phyloP scores from a whole-genome alignment of 2,113 vertebrate genomes.

The Lucifuga dentata region DNA sequence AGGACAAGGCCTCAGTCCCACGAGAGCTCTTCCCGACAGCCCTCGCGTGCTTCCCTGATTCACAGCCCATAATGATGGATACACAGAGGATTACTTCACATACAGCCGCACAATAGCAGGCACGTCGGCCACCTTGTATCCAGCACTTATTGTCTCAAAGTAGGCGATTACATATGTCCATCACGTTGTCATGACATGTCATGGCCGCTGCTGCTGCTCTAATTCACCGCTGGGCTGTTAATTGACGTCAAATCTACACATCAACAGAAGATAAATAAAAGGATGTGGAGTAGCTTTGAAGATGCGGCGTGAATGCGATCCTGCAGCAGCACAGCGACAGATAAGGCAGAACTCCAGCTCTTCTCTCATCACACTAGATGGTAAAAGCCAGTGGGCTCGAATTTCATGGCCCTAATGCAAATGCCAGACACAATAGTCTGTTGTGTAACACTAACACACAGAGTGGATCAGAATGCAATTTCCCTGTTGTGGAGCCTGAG shows the following conservation, averaged over 20 bases:
- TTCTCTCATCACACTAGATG: constrained; percentile 51
- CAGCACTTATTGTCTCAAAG: constrained; percentile 28
- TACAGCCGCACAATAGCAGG: constrained; percentile 55
- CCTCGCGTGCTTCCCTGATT: constrained; percentile 65
- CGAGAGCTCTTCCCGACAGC: constrained; percentile 53
- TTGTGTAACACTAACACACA: constrained; percentile 72
- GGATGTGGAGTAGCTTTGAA: constrained; percentile 44
- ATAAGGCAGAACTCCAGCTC: constrained; percentile 61
- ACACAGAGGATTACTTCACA: constrained; percentile 66
- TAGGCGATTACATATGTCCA: constrained; percentile 47
- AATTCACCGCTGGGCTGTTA: constrained; percentile 3
- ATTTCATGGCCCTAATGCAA: constrained; percentile 76
- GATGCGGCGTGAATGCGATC: constrained; percentile 40
- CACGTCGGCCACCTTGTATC: constrained; percentile 44
- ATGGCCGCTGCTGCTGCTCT: constrained; percentile 5
- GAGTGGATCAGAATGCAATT: constrained; percentile 69
- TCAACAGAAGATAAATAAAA: constrained; percentile 44
- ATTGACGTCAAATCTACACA: constrained; percentile 36
- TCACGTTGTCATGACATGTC: constrained; percentile 32
- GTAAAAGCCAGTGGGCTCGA: constrained; percentile 60
- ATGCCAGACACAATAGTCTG: constrained; percentile 76
- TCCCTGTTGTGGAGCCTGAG: constrained; percentile 60
- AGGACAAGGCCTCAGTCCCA: constrained; percentile 73
- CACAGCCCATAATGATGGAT: constrained; percentile 74
- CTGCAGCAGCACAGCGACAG: constrained; percentile 54